Conservation (phyloP, 1,140 invertebrate species). For the Conus ventricosus region DNA sequence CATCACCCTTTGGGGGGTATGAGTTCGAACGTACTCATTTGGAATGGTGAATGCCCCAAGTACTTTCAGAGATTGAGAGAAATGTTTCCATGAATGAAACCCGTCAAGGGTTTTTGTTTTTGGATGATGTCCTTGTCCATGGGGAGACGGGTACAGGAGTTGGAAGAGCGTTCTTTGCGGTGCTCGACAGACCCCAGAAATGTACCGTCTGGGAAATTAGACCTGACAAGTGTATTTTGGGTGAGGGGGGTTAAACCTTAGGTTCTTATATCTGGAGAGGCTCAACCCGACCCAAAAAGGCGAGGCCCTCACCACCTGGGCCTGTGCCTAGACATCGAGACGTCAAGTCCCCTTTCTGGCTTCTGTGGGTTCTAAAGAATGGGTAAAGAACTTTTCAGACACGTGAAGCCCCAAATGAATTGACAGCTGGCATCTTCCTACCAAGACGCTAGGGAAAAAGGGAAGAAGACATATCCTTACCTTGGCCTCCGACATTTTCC, state of each 20-base stretch:
- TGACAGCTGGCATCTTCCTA: neutral
- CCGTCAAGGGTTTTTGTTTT: neutral
- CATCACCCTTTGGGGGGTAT: neutral
- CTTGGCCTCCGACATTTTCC: neutral
- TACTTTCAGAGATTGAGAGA: conserved; percentile 17
- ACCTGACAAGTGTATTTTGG: neutral
- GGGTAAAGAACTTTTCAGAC: neutral
- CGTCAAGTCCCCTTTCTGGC: neutral
- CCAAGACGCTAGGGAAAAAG: neutral
- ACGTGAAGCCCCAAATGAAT: neutral
- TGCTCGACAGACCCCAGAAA: neutral
- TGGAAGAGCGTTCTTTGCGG: neutral
- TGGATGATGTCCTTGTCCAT: neutral
- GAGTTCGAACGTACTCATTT: conserved; percentile 7
- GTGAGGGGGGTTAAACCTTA: too few species aligned
- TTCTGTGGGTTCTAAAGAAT: neutral
- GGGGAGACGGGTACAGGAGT: neutral
- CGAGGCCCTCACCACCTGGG: neutral
- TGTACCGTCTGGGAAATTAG: neutral
- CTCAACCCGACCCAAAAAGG: neutral
- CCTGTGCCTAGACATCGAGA: neutral
- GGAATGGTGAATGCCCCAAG: conserved; percentile 19
- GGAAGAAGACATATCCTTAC: neutral
- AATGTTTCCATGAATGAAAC: neutral
- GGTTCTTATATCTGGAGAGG: too few species aligned